phyloP scores from a whole-genome alignment of 2,888 invertebrate species.

The Pollenia angustigena region DNA sequence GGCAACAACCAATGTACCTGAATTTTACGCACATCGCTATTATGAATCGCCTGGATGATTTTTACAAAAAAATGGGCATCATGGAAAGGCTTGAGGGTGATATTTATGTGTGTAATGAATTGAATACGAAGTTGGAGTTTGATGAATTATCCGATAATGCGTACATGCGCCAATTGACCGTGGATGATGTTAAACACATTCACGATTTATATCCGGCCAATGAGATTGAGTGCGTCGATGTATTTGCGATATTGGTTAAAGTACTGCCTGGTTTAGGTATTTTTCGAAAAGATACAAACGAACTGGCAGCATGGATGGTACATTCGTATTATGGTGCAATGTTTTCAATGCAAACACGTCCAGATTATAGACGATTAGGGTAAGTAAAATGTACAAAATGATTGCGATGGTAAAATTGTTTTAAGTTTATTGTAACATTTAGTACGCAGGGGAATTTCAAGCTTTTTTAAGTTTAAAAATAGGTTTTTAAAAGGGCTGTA shows the following conservation, averaged over 20 bases:
- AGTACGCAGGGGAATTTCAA: no score
- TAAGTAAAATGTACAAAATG: constrained; percentile 73
- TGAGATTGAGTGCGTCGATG: constrained; percentile 93
- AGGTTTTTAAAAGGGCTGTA: no score
- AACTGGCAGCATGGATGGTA: constrained; percentile 95
- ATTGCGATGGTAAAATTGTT: no score
- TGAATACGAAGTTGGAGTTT: constrained; percentile 86
- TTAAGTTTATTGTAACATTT: no score
- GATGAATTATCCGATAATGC: constrained; percentile 89
- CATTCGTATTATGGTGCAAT: constrained; percentile 96
- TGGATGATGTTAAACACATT: constrained; percentile 92
- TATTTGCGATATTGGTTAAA: constrained; percentile 91
- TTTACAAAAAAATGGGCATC: constrained; percentile 87
- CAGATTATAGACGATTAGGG: constrained; percentile 90
- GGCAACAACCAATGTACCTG: constrained; percentile 92
- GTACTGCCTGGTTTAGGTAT: constrained; percentile 92
- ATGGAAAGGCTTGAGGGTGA: constrained; percentile 92
- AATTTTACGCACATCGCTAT: constrained; percentile 94
- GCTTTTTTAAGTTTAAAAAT: no score
- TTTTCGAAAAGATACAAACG: constrained; percentile 88
- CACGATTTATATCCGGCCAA: constrained; percentile 95
- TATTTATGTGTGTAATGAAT: constrained; percentile 90
- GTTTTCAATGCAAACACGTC: constrained; percentile 95
- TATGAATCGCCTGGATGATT: constrained; percentile 90
- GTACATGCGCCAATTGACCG: constrained; percentile 90